These are phyloP conservation scores for Ochropleura plecta DNA, from an alignment of 2,888 invertebrate species.

Conservation along the genomic window DNA sequence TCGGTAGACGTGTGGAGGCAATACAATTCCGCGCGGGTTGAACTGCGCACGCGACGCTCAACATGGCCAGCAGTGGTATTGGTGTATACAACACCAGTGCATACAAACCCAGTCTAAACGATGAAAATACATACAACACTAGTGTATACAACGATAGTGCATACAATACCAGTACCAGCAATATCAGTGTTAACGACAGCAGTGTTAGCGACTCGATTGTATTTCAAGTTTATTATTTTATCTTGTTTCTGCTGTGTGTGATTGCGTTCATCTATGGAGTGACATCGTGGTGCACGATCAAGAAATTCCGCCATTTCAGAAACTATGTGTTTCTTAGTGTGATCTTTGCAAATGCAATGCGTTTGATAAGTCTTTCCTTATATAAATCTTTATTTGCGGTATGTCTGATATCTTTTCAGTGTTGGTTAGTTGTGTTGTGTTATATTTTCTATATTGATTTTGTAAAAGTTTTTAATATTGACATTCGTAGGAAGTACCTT, in stretches of 20 bases:
- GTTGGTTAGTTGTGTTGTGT: neutral
- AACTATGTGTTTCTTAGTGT: slow-evolving; percentile 7
- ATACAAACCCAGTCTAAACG: neutral
- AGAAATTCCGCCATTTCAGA: slow-evolving; percentile 9
- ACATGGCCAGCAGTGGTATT: neutral
- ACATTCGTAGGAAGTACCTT: slow-evolving; percentile 6
- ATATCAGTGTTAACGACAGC: neutral
- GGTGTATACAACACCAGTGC: neutral
- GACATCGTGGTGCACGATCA: neutral
- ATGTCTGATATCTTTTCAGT: neutral
- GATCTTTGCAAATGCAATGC: neutral
- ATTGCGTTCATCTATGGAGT: neutral
- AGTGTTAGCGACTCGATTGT: neutral
- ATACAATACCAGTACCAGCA: neutral
- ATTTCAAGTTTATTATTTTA: neutral
- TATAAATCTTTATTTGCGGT: neutral
- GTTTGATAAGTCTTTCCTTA: neutral
- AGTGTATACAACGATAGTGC: neutral
- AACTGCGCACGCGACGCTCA: neutral
- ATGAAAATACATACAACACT: neutral
- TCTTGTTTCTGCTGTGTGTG: neutral
- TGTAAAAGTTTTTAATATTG: neutral
- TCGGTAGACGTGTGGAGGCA: neutral
- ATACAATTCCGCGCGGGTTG: neutral
- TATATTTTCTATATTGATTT: slow-evolving; percentile 1